phyloP scores from a whole-genome alignment of 2,113 vertebrate species.

The Variabilichromis moorii region DNA sequence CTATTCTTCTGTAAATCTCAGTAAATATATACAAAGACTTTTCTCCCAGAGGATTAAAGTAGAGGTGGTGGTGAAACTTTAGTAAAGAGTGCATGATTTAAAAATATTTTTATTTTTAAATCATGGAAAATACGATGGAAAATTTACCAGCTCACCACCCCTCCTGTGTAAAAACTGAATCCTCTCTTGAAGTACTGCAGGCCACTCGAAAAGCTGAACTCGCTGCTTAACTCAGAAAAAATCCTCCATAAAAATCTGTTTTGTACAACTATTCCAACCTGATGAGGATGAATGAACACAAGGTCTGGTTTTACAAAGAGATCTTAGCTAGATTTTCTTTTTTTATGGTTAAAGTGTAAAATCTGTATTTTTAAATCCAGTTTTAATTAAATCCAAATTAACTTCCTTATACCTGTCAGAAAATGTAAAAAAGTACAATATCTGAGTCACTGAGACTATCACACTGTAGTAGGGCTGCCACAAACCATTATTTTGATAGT shows the following conservation, averaged over 20 bases:
- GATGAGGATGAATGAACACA: neutral
- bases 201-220: neutral
- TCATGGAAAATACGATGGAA: neutral
- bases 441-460: neutral
- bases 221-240: neutral
- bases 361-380: neutral
- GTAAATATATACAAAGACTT: conserved; percentile 44
- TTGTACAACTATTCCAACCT: neutral
- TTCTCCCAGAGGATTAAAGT: neutral
- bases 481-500: too few relatives aligned
- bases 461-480: neutral
- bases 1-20: conserved; percentile 27
- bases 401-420: neutral
- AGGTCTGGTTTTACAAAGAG: neutral
- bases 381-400: neutral
- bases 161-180: neutral
- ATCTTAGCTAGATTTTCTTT: accelerated
- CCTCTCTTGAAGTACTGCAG: neutral
- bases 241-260: neutral
- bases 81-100: neutral
- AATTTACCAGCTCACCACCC: neutral
- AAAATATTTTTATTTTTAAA: neutral
- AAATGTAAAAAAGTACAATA: neutral
- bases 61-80: neutral
- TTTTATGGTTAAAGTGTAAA: neutral